A percentile compares a stretch with the other conserved stretches of the same genome.
Conservation (phyloP, 2,113 vertebrate species). For the Columba livia region DNA sequence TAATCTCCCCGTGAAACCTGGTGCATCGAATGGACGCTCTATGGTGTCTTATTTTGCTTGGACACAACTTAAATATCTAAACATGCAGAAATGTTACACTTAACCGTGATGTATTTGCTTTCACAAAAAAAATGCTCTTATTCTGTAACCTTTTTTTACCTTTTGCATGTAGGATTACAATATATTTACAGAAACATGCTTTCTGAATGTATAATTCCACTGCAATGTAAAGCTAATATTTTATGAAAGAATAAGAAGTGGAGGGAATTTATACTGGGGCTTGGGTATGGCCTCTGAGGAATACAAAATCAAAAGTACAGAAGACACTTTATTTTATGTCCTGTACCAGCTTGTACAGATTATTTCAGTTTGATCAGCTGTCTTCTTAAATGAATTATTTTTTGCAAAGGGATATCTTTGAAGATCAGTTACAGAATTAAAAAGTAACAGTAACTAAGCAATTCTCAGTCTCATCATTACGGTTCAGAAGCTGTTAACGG, state of each 20-base stretch:
- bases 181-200: not conserved
- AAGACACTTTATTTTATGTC: not conserved
- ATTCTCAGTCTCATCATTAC: constrained; percentile 25
- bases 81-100: not conserved
- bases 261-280: not conserved
- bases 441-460: constrained; percentile 41
- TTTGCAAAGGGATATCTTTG: constrained; percentile 5
- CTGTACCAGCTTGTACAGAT: not conserved
- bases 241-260: not conserved
- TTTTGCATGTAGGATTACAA: not conserved
- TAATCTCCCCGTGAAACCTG: constrained; percentile 63
- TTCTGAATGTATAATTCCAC: not conserved
- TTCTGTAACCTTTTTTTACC: not conserved
- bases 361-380: constrained; percentile 26
- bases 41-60: not conserved
- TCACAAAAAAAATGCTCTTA: not conserved
- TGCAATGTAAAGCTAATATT: not conserved
- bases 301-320: not conserved
- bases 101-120: not conserved
- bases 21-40: not conserved
- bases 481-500: constrained; percentile 68
- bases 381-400: not conserved
- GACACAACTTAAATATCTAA: not conserved
- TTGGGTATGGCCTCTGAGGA: not conserved
- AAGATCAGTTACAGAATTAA: constrained; percentile 31